Evolutionary conservation across 2,888 invertebrate genomes (phyloP), one percentile per base, ranked within the genome.

Genomic region (Congeria kusceri): DNA sequence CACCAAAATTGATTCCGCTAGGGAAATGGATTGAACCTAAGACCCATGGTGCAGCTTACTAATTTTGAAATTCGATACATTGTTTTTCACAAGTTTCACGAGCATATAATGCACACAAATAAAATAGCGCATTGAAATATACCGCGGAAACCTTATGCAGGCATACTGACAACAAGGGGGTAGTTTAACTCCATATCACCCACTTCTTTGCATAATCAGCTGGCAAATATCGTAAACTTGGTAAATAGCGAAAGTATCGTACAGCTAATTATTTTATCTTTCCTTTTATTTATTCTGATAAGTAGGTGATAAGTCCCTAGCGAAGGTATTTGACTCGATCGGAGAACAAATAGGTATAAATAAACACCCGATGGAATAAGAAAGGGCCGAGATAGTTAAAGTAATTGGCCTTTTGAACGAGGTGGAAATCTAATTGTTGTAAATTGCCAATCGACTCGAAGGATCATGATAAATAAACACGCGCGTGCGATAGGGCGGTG

Each of bases 201-300:
- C 39, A 39, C 39, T 39, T 15, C 39, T 7, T 39, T 39, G 39
- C 11, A 39, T 39, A 39, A 39, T 39, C 39, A 39, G 39, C 39
- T 13, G 15, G 39, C 39, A 39, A 39, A 53, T 23, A 53, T 25
- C 53, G 53, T 53, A 53, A 53, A 53, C 25, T 53, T 9, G 25
- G n/a, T 20, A 53, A 53, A 53, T 53, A 53, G 20, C 20, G 25
- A 53, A 25, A 9, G 53, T 23, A 53, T 53, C 53, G 20, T 2
- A 25, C 53, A 9, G 53, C 53, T 83, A 83, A 83, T 83, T 83
- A 77, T 83, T 83, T 83, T 83, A 83, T 83, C 83, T 53, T 68
- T 68, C 65, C 73, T 70, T 25, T 49, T 76, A 74, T 80, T 80
- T 80, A 62, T 57, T 58, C 63, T 72, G 64, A 64, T 78, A 74